Conservation (phyloP, 2,113 vertebrate species). For the Acrocephalus arundinaceus region DNA sequence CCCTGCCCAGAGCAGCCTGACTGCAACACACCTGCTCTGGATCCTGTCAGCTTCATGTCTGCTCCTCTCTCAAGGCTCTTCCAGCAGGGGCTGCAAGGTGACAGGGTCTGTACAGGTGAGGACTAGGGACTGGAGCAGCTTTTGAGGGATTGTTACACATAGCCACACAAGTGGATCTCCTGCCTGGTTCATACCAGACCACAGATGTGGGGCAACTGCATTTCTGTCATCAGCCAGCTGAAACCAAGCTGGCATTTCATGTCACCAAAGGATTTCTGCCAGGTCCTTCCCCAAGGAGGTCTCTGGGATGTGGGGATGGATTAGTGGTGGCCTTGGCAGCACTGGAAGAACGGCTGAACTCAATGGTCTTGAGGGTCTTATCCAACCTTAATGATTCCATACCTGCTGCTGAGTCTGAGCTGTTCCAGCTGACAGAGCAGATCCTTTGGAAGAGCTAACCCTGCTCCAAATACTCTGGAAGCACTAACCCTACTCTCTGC, state of each 20-base stretch:
- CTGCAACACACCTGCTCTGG: neutral
- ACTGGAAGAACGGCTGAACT: neutral
- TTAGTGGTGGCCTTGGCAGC: neutral
- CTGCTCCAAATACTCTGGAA: neutral
- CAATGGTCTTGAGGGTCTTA: neutral
- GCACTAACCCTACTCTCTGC: neutral
- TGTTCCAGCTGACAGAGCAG: neutral
- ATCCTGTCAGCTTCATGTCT: neutral
- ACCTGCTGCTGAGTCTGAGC: neutral
- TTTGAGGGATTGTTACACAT: neutral
- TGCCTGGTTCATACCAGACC: neutral
- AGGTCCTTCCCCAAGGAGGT: neutral
- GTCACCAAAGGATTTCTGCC: neutral
- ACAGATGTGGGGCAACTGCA: neutral
- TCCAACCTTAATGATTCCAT: neutral
- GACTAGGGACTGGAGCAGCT: neutral
- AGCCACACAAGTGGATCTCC: neutral
- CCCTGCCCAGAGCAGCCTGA: neutral
- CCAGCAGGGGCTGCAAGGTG: neutral
- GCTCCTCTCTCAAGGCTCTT: neutral
- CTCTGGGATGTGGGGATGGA: neutral
- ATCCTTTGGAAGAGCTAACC: neutral
- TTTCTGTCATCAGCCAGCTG: neutral
- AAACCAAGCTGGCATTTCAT: neutral
- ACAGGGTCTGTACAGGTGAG: neutral